Percentiles rank a stretch among this genome's conserved stretches.
Evolutionary conservation across 2,113 vertebrate genomes (phyloP).

Genomic region (Martes martes): DNA sequence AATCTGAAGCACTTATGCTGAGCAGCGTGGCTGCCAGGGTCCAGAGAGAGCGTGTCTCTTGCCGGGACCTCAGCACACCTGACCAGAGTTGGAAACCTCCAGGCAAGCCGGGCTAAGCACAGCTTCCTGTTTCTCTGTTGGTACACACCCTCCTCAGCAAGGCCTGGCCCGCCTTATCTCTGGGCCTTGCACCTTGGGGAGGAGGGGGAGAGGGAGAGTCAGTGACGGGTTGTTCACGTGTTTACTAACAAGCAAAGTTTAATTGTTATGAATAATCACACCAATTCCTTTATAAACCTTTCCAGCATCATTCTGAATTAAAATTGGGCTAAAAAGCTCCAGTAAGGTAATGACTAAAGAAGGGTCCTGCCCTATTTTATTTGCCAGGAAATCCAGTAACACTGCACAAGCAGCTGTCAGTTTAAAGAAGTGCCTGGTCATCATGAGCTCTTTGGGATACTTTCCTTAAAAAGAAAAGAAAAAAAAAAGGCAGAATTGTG

Average conservation of each 20-base stretch:
- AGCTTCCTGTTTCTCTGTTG: constrained; percentile 84
- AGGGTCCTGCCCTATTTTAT: constrained; percentile 40
- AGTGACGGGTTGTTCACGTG: background rate
- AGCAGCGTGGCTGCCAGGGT: constrained; percentile 67
- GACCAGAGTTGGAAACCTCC: constrained; percentile 69
- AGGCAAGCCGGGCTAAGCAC: constrained; percentile 62
- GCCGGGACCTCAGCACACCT: constrained; percentile 81
- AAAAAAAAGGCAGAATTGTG: background rate
- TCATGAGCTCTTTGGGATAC: constrained; percentile 24
- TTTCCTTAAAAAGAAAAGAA: constrained; percentile 18
- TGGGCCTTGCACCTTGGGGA: constrained; percentile 83
- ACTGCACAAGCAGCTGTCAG: constrained; percentile 52
- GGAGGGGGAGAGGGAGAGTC: constrained; percentile 41
- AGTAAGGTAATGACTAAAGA: background rate
- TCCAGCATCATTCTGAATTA: background rate
- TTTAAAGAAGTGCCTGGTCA: constrained; percentile 65
- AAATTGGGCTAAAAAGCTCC: background rate
- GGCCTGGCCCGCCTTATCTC: constrained; percentile 83
- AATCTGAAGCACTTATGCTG: background rate
- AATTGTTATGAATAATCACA: background rate
- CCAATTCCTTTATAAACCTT: background rate
- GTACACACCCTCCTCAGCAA: constrained; percentile 84
- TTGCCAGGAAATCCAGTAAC: constrained; percentile 53
- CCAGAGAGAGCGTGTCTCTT: constrained; percentile 44
- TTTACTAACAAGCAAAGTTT: background rate